These are phyloP conservation scores for Plagiodera versicolora DNA, from an alignment of 2,888 invertebrate genomes.

Conservation along the genomic window DNA sequence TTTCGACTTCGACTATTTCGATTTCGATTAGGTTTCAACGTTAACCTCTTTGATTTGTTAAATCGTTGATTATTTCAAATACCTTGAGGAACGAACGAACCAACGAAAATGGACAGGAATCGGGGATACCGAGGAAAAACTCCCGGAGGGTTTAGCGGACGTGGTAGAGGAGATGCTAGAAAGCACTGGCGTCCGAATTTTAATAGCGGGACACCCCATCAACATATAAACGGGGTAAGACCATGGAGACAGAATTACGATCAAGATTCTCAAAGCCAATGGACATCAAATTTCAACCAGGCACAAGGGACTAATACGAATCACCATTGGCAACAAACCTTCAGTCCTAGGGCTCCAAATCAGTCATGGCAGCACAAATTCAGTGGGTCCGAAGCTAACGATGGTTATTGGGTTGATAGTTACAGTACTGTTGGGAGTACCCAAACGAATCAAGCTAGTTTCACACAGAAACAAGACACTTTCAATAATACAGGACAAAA, in stretches of 20 bases:
- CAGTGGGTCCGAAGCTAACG: neutral
- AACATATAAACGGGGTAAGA: neutral
- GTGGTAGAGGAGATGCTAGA: conserved; percentile 11
- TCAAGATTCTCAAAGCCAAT: neutral
- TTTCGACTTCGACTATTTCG: neutral
- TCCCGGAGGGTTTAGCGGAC: neutral
- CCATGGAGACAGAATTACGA: conserved; percentile 3
- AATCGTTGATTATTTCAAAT: neutral
- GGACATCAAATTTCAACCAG: neutral
- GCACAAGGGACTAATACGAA: neutral
- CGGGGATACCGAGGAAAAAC: conserved; percentile 14
- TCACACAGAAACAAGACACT: neutral
- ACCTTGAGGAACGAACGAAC: too few relatives aligned
- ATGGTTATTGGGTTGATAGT: neutral
- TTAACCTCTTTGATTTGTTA: neutral
- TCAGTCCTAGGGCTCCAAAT: neutral
- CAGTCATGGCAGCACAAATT: neutral
- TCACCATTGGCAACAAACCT: neutral
- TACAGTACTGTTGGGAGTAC: neutral
- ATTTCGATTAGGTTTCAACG: too few relatives aligned
- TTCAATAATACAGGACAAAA: conserved; percentile 11
- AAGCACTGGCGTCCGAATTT: conserved; percentile 14
- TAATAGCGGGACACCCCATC: conserved; percentile 7
- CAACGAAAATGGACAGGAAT: conserved; percentile 15
- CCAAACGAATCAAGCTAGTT: neutral